These are phyloP conservation scores for Thelaira solivaga DNA, from an alignment of 2,888 invertebrate species.

Conservation along the genomic window DNA sequence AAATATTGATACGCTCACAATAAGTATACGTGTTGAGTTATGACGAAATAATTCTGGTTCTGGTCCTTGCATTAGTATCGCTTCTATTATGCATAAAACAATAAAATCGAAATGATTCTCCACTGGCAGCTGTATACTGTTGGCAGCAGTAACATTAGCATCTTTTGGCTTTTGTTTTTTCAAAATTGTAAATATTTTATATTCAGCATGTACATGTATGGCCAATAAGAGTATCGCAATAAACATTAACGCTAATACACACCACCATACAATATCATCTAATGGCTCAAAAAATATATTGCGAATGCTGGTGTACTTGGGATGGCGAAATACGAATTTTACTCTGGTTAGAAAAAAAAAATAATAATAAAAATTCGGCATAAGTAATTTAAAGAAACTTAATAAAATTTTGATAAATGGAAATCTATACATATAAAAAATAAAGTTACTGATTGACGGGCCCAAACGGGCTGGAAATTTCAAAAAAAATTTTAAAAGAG, in stretches of 20 bases:
- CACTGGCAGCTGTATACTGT: neutral
- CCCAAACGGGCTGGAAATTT: too few relatives aligned
- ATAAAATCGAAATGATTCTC: constrained; percentile 68
- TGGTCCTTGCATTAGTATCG: constrained; percentile 73
- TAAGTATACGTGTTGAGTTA: constrained; percentile 70
- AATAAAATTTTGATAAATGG: too few relatives aligned
- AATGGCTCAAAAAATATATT: constrained; percentile 74
- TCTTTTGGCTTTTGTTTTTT: constrained; percentile 17
- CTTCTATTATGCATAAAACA: constrained; percentile 71
- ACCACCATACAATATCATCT: constrained; percentile 71
- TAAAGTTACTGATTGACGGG: too few relatives aligned
- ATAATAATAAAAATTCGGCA: too few relatives aligned
- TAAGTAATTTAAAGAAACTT: too few relatives aligned
- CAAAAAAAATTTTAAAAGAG: too few relatives aligned
- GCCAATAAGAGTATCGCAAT: constrained; percentile 66
- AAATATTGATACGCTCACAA: constrained; percentile 69
- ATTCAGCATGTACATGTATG: constrained; percentile 69
- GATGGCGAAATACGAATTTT: constrained; percentile 73
- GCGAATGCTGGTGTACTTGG: constrained; percentile 69
- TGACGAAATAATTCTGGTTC: constrained; percentile 66
- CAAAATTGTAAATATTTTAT: constrained; percentile 28
- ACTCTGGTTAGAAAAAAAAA: too few relatives aligned
- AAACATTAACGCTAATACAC: constrained; percentile 67
- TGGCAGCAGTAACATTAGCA: neutral
- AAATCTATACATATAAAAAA: too few relatives aligned